Evolutionary conservation across 2,797 vertebrate genomes (phyloP), one percentile per base, ranked within the genome.

Genomic region (Emydoidea blandingii): DNA sequence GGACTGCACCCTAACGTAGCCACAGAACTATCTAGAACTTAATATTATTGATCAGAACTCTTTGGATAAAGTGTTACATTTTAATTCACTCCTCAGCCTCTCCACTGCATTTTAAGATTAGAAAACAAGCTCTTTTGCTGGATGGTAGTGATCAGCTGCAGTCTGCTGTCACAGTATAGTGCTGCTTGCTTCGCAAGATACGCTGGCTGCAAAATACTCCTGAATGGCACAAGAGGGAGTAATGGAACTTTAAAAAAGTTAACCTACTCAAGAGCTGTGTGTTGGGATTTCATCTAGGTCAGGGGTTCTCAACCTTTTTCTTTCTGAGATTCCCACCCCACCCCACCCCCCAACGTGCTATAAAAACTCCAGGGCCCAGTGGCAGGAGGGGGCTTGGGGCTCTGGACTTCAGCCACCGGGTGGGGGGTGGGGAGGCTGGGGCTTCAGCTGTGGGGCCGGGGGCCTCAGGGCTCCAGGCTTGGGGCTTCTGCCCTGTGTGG

Each of bases 151-250:
- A n/a, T 50, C 1, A 2, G 54, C 56, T 91, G 72, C 80, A 59
- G 21, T 47, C 31, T 23, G 19, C 34, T 16, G 29, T 50, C 10
- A 1, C 50, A 18, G 21, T 18, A n/a, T n/a, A 41, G 85, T 3
- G 74, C 89, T 88, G 90, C 85, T 95, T 92, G 87, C 79, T 89
- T 62, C 27, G 6, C 34, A 81, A 82, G 79, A 59, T n/a, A 16
- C 4, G 21, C 76, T 62, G n/a, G 9, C 57, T 78, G 44, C 44
- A 54, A 15, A 29, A 14, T 29, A 0, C 56, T 86, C 41, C 23
- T 5, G 52, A 65, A 90, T 2, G 12, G 79, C 83, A 52, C 23
- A 56, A 19, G 15, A 85, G 78, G 80, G 79, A 87, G 7, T 62
- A 0, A 19, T 21, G 62, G 85, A 81, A 53, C 1, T 0, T 47